Percentiles rank a stretch among this genome's conserved stretches.
Conservation (phyloP, 2,888 invertebrate genomes). For the Epistrophe eligans region DNA sequence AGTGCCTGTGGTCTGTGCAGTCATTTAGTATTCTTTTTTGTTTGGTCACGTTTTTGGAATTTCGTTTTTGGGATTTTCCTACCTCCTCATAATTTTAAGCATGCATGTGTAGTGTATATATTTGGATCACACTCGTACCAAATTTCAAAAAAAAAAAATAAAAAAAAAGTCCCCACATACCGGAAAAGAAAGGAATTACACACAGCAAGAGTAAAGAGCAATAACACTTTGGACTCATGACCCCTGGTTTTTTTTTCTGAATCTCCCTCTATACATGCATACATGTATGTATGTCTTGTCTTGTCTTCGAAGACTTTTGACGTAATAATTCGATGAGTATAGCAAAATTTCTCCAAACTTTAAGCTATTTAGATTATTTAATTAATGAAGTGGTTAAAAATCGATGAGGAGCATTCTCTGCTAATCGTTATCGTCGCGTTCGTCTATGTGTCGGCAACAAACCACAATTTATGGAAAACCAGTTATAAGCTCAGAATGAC, state of each 20-base stretch:
- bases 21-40: slow-evolving; percentile 29
- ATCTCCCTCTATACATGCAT: neutral
- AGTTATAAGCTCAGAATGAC: slow-evolving; percentile 60
- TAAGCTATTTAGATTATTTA: neutral
- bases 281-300: too few species aligned
- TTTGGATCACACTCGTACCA: neutral
- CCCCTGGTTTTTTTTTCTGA: slow-evolving; percentile 31
- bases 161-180: slow-evolving; percentile 8
- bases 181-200: slow-evolving; percentile 24
- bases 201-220: slow-evolving; percentile 61
- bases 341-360: slow-evolving; percentile 52
- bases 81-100: neutral
- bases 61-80: slow-evolving; percentile 56
- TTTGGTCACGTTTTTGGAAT: slow-evolving; percentile 31
- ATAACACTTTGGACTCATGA: slow-evolving; percentile 66
- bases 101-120: too few species aligned
- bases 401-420: slow-evolving; percentile 40
- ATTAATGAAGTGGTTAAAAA: slow-evolving; percentile 45
- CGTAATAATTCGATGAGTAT: neutral
- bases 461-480: slow-evolving; percentile 30
- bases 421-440: neutral
- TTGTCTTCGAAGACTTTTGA: neutral
- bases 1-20: neutral
- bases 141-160: neutral
- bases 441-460: slow-evolving; percentile 8